Percentiles rank a stretch among this genome's conserved stretches.
phyloP scores from a whole-genome alignment of 2,113 vertebrate species.

The Thunnus thynnus region DNA sequence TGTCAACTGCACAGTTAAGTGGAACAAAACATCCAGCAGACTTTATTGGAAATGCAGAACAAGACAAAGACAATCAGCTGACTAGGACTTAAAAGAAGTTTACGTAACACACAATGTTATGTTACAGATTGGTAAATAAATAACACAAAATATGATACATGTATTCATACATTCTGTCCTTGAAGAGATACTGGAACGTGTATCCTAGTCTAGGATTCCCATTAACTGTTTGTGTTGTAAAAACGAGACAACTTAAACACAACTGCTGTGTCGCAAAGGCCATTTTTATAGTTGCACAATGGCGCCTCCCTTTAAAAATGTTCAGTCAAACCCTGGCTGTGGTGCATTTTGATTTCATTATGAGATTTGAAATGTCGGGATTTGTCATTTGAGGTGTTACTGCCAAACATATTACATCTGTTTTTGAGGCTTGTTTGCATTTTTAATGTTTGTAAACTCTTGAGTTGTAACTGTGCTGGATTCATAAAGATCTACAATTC shows the following conservation, averaged over 20 bases:
- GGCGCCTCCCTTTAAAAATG: background rate
- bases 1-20: constrained; percentile 27
- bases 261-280: background rate
- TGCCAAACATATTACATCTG: constrained; percentile 14
- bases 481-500: constrained; percentile 2
- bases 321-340: background rate
- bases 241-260: background rate
- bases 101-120: constrained; percentile 43
- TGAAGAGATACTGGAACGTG: constrained; percentile 23
- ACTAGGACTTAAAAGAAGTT: constrained; percentile 45
- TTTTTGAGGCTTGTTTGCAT: constrained; percentile 37
- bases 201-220: constrained; percentile 5
- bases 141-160: constrained; percentile 45
- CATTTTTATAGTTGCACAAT: background rate
- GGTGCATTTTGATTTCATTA: constrained; percentile 13
- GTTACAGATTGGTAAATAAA: constrained; percentile 57
- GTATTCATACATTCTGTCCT: constrained; percentile 50
- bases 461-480: constrained; percentile 10
- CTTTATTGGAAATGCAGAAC: constrained; percentile 72
- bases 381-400: constrained; percentile 3
- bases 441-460: constrained; percentile 16
- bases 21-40: constrained; percentile 67
- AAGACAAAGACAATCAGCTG: constrained; percentile 57
- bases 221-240: background rate
- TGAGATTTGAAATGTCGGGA: constrained; percentile 9